These are phyloP conservation scores for Sebastes glaucus DNA, from an alignment of 2,797 vertebrate species.

Conservation along the genomic window DNA sequence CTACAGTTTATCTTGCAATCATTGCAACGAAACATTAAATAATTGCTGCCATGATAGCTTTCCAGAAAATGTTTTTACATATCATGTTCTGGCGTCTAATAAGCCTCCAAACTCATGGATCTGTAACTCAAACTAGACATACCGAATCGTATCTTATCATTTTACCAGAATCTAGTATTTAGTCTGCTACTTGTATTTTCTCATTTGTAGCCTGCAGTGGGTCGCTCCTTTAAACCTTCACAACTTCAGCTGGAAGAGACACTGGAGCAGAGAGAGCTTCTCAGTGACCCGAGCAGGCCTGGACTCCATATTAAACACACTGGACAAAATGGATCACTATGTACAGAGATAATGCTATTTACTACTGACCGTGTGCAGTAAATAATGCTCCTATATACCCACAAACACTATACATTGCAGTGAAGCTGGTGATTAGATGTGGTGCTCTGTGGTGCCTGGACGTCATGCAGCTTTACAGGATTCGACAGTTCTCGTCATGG, in stretches of 20 bases:
- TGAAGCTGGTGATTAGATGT: constrained; percentile 65
- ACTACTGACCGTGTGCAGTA: constrained; percentile 59
- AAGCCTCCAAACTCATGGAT: not conserved
- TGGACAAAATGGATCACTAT: constrained; percentile 46
- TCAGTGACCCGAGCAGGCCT: constrained; percentile 5
- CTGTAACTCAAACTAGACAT: not conserved
- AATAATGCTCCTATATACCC: constrained; percentile 28
- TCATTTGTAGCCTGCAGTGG: not conserved
- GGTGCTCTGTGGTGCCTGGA: constrained; percentile 54
- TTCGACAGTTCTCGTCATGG: constrained; percentile 64
- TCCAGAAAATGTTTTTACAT: not conserved
- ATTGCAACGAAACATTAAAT: not conserved
- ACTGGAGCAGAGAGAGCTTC: not conserved
- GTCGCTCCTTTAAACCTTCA: not conserved
- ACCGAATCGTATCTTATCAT: not conserved
- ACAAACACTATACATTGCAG: constrained; percentile 23
- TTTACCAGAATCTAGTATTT: not conserved
- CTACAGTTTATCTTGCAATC: not conserved
- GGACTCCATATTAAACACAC: constrained; percentile 23
- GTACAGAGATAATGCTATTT: constrained; percentile 62
- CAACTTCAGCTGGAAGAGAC: constrained; percentile 3
- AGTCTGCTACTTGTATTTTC: not conserved
- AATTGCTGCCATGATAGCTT: no score
- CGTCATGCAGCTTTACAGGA: constrained; percentile 62
- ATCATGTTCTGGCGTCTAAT: not conserved